These are phyloP conservation scores for Pelecanoides urinatrix DNA, from an alignment of 2,113 vertebrate genomes.

Conservation along the genomic window DNA sequence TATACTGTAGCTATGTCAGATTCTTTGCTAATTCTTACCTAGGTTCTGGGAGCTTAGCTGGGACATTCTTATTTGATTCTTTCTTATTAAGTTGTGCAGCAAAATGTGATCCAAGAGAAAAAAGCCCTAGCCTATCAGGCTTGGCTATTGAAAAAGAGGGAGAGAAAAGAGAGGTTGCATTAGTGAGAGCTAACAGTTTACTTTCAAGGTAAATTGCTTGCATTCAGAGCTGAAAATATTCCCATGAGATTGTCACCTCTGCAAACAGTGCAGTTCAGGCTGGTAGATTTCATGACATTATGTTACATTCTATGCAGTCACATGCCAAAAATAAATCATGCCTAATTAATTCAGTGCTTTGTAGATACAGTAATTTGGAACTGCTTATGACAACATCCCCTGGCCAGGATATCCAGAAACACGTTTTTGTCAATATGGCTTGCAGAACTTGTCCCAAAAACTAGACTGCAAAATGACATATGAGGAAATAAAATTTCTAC, in stretches of 20 bases:
- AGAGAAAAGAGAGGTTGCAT: neutral
- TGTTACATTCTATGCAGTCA: constrained; percentile 1
- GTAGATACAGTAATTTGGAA: constrained; percentile 38
- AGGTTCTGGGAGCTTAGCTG: neutral
- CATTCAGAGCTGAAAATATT: neutral
- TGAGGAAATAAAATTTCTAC: neutral
- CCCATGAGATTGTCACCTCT: neutral
- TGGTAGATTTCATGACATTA: constrained; percentile 38
- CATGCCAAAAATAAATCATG: constrained; percentile 40
- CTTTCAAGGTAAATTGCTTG: neutral
- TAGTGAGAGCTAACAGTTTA: neutral
- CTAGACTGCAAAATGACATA: neutral
- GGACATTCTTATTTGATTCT: neutral
- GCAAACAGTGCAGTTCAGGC: constrained; percentile 28
- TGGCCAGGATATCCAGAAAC: constrained; percentile 4
- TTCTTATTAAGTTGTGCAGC: neutral
- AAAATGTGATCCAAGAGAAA: neutral
- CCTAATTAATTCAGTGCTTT: constrained; percentile 43
- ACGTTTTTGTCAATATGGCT: neutral
- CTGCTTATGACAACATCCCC: constrained; percentile 20
- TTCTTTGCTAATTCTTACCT: neutral
- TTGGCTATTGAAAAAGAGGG: neutral
- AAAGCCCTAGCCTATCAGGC: neutral
- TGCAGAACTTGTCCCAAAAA: constrained; percentile 8
- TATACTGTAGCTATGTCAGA: neutral